Evolutionary conservation across 2,113 vertebrate species (phyloP).

Genomic region (Daubentonia madagascariensis): DNA sequence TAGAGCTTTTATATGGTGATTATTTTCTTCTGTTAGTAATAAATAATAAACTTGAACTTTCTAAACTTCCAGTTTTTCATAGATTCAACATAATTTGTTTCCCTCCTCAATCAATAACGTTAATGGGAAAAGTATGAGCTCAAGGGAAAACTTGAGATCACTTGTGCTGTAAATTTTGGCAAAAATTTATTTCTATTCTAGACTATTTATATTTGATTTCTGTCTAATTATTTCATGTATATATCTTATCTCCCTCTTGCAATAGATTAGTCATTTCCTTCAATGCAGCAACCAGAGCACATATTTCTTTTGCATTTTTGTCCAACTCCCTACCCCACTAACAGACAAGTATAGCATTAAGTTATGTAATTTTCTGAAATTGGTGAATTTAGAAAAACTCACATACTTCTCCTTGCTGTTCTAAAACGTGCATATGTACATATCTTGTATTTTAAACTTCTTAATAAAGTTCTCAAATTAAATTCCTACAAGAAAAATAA

Average conservation of each 20-base stretch:
- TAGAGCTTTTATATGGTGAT: conserved; percentile 52
- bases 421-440: background rate
- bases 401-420: background rate
- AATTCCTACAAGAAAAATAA: background rate
- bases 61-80: conserved; percentile 48
- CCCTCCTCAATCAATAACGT: conserved; percentile 54
- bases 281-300: background rate
- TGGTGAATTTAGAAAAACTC: background rate
- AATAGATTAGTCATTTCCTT: background rate
- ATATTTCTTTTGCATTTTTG: background rate
- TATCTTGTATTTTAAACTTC: background rate
- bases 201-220: conserved; percentile 11
- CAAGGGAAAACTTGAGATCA: background rate
- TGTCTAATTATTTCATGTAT: background rate
- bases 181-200: background rate
- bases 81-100: conserved; percentile 53
- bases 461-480: conserved; percentile 6
- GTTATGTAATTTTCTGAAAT: background rate
- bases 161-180: background rate
- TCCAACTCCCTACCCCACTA: background rate
- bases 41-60: conserved; percentile 58
- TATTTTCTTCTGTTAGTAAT: conserved; percentile 67
- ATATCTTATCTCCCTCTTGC: background rate
- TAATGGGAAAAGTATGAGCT: background rate
- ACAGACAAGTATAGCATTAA: background rate